Conservation (phyloP, 1,140 invertebrate genomes). For the Apis cerana region DNA sequence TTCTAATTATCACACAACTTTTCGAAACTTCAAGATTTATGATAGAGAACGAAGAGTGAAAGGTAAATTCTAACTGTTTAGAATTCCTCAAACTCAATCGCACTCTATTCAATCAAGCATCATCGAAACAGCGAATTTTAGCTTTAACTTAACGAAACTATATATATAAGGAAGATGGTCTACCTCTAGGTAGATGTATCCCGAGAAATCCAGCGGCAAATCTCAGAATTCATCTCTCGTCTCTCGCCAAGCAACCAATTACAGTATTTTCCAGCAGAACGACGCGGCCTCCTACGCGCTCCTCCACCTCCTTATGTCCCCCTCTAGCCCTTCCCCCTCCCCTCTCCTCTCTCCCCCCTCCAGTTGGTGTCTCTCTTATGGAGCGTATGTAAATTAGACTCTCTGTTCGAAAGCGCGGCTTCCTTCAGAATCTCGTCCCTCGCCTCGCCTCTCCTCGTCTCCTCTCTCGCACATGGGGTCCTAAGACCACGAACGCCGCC, state of each 20-base stretch:
- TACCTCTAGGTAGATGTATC: not conserved
- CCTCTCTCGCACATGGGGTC: constrained; percentile 66
- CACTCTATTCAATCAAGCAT: not conserved
- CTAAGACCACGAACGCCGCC: constrained; percentile 67
- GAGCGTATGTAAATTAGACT: constrained; percentile 77
- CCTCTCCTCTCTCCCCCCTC: constrained; percentile 19
- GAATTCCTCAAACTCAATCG: not conserved
- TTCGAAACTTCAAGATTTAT: too few species aligned
- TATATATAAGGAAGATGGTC: too few species aligned
- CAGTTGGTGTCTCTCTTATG: constrained; percentile 65
- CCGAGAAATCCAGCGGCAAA: constrained; percentile 56
- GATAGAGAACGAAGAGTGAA: too few species aligned
- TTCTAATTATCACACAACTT: too few species aligned
- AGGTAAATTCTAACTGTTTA: too few species aligned
- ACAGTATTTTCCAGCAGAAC: constrained; percentile 78
- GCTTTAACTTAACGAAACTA: not conserved
- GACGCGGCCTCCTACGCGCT: constrained; percentile 67
- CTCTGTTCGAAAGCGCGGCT: constrained; percentile 67
- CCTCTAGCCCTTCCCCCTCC: constrained; percentile 24
- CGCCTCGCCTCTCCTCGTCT: constrained; percentile 8
- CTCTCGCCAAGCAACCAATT: constrained; percentile 75
- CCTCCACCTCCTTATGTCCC: constrained; percentile 37
- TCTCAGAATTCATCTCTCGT: constrained; percentile 70
- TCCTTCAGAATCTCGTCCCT: constrained; percentile 60
- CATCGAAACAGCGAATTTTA: not conserved